A percentile compares a stretch with the other conserved stretches of the same genome.
Conservation (phyloP, 30 jellyfish, hydroid and myxozoan species). For the Mastigias papua region DNA sequence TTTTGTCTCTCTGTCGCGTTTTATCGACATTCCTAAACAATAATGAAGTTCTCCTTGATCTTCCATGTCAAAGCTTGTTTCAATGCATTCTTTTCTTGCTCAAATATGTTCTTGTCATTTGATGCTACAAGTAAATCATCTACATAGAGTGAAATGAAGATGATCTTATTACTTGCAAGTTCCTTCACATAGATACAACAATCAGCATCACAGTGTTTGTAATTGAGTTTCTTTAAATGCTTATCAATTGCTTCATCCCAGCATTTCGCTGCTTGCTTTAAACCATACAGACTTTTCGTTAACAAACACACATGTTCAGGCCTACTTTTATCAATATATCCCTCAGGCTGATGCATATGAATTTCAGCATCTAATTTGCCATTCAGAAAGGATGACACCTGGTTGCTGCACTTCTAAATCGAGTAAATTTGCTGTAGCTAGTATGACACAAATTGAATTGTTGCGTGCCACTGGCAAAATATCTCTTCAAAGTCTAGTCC, state of each 20-base stretch:
- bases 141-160: background rate
- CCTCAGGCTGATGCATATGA: conserved; percentile 46
- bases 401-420: conserved; percentile 26
- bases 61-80: background rate
- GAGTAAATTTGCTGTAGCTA: conserved; percentile 9
- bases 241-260: conserved; percentile 15
- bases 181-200: conserved; percentile 18
- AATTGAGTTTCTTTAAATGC: background rate
- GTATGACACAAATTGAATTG: conserved; percentile 16
- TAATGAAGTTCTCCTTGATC: conserved; percentile 28
- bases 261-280: conserved; percentile 39
- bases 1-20: background rate
- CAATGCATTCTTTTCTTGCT: background rate
- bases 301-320: conserved; percentile 29
- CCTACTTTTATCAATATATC: conserved; percentile 10
- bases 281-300: conserved; percentile 26
- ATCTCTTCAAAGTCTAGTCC: conserved; percentile 21
- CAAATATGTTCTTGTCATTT: background rate
- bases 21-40: conserved; percentile 20
- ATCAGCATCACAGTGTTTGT: conserved; percentile 5
- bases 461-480: conserved; percentile 26
- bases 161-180: background rate
- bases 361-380: conserved; percentile 36
- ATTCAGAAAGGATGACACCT: conserved; percentile 49
- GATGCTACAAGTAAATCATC: conserved; percentile 23